Evolutionary conservation across 2,113 vertebrate species (phyloP), one percentile per base, ranked within the genome.

Genomic region (Oryzias celebensis): DNA sequence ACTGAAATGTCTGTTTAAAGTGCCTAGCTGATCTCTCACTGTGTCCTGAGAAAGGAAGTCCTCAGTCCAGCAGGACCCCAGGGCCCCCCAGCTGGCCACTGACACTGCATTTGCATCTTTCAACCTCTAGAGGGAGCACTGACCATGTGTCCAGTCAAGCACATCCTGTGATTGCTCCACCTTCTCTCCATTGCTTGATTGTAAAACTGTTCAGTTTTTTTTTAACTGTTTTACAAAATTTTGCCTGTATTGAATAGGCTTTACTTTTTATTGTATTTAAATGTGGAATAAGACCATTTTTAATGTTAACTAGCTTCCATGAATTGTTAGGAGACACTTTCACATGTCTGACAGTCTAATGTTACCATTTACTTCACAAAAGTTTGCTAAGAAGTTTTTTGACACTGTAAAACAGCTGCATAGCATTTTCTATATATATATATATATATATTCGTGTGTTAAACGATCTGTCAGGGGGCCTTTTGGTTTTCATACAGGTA

Each of bases 11-110:
- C 36, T 36, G 36, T 10, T 12, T 36, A 12, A 48, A 22, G n/a
- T 0, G 41, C 46, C 8, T n/a, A 4, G 0, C 58, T 28, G 0
- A 0, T 14, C 46, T 2, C 14, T 13, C 3, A 24, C 58, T 10
- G 54, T 43, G 59, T 52, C 76, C 61, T 56, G 18, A 70, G 59
- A 50, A 31, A 47, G 2, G 53, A 57, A 62, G 48, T 28, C 16
- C 60, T 73, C 88, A 91, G 91, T 92, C 91, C 91, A 81, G 90
- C 90, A 92, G 91, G 91, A 92, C 88, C 91, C 81, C 90, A 85
- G 86, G 91, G 90, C 78, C 71, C 72, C 14, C 72, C 14, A 45
- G 64, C 49, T 65, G 76, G 55, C 79, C 77, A 12, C 65, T 68
- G 79, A 23, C 65, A 5, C 56, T 44, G 85, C 78, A 86, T 53